Conservation (phyloP, 2,888 invertebrate species). For the Incurvaria masculella region DNA sequence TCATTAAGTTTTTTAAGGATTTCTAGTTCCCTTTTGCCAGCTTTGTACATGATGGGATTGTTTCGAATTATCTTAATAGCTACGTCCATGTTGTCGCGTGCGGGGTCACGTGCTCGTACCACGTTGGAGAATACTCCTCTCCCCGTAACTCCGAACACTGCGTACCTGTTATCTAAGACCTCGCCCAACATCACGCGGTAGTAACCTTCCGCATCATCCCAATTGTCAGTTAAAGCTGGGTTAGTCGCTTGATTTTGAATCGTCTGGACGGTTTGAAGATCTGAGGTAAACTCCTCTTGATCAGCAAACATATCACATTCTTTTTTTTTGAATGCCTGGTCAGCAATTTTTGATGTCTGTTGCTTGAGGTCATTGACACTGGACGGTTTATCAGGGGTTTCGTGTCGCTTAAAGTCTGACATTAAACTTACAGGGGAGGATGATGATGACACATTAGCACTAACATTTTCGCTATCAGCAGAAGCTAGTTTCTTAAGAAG, state of each 20-base stretch:
- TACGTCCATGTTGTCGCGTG: conserved; percentile 79
- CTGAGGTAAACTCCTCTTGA: conserved; percentile 78
- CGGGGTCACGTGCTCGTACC: conserved; percentile 86
- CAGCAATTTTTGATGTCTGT: not conserved
- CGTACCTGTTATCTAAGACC: conserved; percentile 75
- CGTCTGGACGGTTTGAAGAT: conserved; percentile 60
- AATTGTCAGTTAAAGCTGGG: conserved; percentile 91
- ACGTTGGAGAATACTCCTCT: conserved; percentile 99
- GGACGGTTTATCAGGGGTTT: not conserved
- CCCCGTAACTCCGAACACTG: conserved; percentile 93
- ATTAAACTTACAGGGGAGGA: not conserved
- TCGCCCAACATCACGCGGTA: conserved; percentile 94
- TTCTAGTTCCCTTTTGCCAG: conserved; percentile 93
- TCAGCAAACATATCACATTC: conserved; percentile 84
- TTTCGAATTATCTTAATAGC: conserved; percentile 98
- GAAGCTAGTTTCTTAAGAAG: conserved; percentile 58
- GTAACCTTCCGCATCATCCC: conserved; percentile 99
- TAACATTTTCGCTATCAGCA: conserved; percentile 1
- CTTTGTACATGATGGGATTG: conserved; percentile 99
- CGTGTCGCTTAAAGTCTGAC: not conserved
- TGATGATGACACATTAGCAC: not conserved
- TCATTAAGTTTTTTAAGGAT: conserved; percentile 89
- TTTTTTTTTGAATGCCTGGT: not conserved
- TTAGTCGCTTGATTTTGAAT: conserved; percentile 64
- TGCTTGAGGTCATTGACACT: not conserved